Evolutionary conservation across 1,140 invertebrate species (phyloP).

Genomic region (Bombus soroeensis): DNA sequence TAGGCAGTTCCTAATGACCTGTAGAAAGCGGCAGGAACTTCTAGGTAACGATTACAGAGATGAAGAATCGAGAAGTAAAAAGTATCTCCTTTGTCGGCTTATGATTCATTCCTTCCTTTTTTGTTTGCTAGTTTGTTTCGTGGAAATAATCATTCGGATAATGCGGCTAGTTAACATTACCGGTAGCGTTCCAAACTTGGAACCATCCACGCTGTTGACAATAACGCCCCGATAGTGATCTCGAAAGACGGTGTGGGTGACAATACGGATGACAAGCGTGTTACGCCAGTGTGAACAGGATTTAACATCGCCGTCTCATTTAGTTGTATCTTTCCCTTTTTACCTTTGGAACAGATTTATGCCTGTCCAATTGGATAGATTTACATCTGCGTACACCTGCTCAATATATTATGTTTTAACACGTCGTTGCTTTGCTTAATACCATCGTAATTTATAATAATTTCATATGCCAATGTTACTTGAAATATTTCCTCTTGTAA

Average conservation of each 20-base stretch:
- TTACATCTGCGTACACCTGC: background rate
- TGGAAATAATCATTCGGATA: constrained; percentile 24
- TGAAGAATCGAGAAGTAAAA: background rate
- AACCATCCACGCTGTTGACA: background rate
- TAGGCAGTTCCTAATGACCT: too few species aligned
- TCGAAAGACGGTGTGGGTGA: background rate
- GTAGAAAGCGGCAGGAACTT: background rate
- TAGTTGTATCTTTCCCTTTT: background rate
- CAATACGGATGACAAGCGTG: constrained; percentile 31
- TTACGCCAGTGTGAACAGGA: constrained; percentile 31
- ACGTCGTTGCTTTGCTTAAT: background rate
- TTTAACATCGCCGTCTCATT: constrained; percentile 12
- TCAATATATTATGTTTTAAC: background rate
- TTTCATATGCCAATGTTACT: background rate
- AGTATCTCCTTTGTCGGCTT: background rate
- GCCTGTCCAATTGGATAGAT: constrained; percentile 2
- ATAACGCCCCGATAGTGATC: constrained; percentile 17
- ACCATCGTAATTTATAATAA: background rate
- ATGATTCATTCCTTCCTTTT: background rate
- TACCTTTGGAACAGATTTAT: background rate
- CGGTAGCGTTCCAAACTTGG: constrained; percentile 26
- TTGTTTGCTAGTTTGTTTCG: background rate
- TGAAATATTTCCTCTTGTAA: background rate
- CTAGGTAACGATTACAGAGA: background rate
- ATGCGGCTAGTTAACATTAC: constrained; percentile 24